Base-by-base conservation (phyloP, 2,888 invertebrate species). In the Brenthis ino region DNA sequence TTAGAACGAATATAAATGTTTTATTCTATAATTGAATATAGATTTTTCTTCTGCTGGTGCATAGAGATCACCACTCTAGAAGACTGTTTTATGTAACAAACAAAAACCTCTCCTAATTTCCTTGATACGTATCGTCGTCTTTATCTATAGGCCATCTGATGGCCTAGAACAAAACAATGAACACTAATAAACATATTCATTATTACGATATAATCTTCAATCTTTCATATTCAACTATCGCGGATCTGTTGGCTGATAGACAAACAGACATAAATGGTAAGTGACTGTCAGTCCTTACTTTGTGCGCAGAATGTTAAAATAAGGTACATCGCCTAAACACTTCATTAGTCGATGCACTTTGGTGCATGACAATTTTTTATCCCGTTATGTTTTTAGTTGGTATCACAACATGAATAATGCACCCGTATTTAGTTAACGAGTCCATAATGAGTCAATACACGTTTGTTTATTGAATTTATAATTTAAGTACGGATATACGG, bases 191-290 rank as follows among this genome's bases (percentile, higher is more conserved):
- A 16, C 37, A 53, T 69, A 72, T 68, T 70, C 56, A 65, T 64
- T 37, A 64, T 16, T 47, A 14, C 48, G 16, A 56, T 57, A 53
- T 64, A 51, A 65, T 65, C 58, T 56, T 43, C 16, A 67, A 63
- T 65, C 65, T 57, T 54, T 68, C 70, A 68, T 72, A 70, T 58
- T 43, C 24, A 57, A 37, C 63, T 47, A 71, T 69, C 51, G 56
- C 48, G 55, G 28, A 64, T 65, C 68, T 68, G 50, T 68, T 65
- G 68, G 63, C 70, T 33, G 68, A 68, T 65, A 64, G 57, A 58
- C 68, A 58, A 33, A 65, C 64, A 51, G 60, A 47, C 64, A 60
- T 12, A 65, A 53, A 66, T 68, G 55, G 67, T 4, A 14, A 12
- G 13, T 14, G 12, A 11, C 24, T 51, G 61, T 63, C 63, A 24